phyloP scores from a whole-genome alignment of 2,888 invertebrate genomes.

The Eupithecia exiguata region DNA sequence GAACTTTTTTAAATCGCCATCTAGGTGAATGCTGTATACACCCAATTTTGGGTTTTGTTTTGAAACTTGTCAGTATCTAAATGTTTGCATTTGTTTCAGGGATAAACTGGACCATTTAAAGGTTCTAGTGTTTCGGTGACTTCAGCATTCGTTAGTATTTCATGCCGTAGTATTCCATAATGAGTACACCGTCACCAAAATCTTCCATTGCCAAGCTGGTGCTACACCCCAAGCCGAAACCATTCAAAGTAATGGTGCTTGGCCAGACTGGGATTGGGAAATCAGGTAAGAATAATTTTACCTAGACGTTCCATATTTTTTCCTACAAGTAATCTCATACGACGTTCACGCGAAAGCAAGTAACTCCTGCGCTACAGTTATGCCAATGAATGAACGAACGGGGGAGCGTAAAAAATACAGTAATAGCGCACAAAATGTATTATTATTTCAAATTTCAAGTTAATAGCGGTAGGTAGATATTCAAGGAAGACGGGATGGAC shows the following conservation, averaged over 20 bases:
- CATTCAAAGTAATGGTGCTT: slow-evolving; percentile 89
- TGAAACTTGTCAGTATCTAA: too few species aligned
- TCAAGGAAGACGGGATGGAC: too few species aligned
- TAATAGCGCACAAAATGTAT: too few species aligned
- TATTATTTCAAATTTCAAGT: too few species aligned
- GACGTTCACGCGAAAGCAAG: background rate
- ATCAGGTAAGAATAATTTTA: slow-evolving; percentile 84
- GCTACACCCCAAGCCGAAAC: slow-evolving; percentile 86
- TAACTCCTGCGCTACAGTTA: background rate
- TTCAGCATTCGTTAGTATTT: background rate
- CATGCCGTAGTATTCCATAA: slow-evolving; percentile 39
- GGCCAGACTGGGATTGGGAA: slow-evolving; percentile 93
- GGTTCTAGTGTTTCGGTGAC: background rate
- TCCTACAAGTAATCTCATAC: background rate
- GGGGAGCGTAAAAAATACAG: background rate
- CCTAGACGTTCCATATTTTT: background rate
- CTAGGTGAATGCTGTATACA: too few species aligned
- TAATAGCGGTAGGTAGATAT: too few species aligned
- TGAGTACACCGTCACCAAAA: slow-evolving; percentile 84
- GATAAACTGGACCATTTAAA: background rate
- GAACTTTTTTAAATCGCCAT: background rate
- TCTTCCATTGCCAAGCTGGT: slow-evolving; percentile 88
- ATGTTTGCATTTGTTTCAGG: slow-evolving; percentile 16
- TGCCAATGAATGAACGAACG: background rate
- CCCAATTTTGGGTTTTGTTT: too few species aligned